Conservation (phyloP, 2,888 invertebrate species). For the Watsonalla binaria region DNA sequence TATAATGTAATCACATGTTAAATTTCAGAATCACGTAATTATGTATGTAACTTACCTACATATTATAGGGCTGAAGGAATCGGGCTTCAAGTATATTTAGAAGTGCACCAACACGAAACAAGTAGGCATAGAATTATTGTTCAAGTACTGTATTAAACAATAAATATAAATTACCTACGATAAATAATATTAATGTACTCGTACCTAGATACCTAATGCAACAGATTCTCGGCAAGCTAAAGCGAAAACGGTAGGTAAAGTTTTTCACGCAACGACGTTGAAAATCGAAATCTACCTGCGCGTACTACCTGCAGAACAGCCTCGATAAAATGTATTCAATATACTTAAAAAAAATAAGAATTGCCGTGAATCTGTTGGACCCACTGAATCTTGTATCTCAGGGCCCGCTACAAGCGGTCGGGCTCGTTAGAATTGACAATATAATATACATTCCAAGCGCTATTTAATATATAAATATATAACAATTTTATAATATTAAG, state of each 20-base stretch:
- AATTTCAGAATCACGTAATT: constrained; percentile 63
- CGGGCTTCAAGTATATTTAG: constrained; percentile 67
- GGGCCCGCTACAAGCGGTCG: constrained; percentile 34
- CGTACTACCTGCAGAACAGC: no score
- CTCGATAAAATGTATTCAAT: no score
- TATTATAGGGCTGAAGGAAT: constrained; percentile 47
- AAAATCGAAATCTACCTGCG: no score
- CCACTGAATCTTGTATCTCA: constrained; percentile 37
- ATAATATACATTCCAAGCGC: constrained; percentile 57
- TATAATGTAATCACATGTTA: constrained; percentile 77
- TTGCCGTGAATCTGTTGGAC: constrained; percentile 46
- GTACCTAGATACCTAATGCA: constrained; percentile 36
- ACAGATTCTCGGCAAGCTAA: constrained; percentile 38
- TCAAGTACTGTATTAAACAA: constrained; percentile 60
- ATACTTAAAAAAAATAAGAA: background rate
- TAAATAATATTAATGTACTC: constrained; percentile 42
- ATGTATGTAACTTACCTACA: constrained; percentile 43
- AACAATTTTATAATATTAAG: constrained; percentile 55
- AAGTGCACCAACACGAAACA: constrained; percentile 72
- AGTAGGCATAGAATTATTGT: constrained; percentile 67
- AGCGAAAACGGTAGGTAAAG: background rate
- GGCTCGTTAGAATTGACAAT: constrained; percentile 72
- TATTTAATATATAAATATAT: constrained; percentile 38
- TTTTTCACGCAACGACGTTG: background rate
- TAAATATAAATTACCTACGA: constrained; percentile 44